Evolutionary conservation across 2,113 vertebrate genomes (phyloP).

Genomic region (Mesembrinibis cayennensis): DNA sequence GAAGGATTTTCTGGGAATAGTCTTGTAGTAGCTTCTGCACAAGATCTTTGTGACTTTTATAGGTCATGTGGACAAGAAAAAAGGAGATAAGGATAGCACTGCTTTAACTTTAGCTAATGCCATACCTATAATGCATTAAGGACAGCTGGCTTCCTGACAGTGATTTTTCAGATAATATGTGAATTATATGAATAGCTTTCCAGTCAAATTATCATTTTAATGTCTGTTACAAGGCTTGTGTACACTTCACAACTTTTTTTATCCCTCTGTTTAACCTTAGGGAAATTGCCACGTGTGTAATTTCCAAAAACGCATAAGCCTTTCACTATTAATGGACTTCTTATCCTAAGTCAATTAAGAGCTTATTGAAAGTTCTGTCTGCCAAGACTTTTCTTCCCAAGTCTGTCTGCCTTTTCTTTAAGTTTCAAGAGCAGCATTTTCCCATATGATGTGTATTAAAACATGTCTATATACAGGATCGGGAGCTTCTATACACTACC

Average conservation of each 20-base stretch:
- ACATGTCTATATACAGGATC: not conserved
- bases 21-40: not conserved
- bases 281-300: not conserved
- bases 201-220: not conserved
- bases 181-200: not conserved
- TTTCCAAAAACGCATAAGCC: not conserved
- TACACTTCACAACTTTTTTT: not conserved
- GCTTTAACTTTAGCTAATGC: not conserved
- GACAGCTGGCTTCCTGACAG: not conserved
- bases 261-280: not conserved
- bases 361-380: constrained; percentile 24
- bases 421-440: not conserved
- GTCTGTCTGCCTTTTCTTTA: not conserved
- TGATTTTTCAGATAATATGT: not conserved
- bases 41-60: not conserved
- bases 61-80: not conserved
- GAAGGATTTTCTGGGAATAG: not conserved
- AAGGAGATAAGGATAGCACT: not conserved
- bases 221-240: not conserved
- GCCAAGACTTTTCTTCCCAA: not conserved
- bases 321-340: constrained; percentile 5
- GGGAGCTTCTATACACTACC: not conserved
- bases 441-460: not conserved
- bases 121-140: not conserved
- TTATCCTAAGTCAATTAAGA: constrained; percentile 17